These are phyloP conservation scores for Orchestia grillus DNA, from an alignment of 1,140 invertebrate genomes.

Conservation along the genomic window DNA sequence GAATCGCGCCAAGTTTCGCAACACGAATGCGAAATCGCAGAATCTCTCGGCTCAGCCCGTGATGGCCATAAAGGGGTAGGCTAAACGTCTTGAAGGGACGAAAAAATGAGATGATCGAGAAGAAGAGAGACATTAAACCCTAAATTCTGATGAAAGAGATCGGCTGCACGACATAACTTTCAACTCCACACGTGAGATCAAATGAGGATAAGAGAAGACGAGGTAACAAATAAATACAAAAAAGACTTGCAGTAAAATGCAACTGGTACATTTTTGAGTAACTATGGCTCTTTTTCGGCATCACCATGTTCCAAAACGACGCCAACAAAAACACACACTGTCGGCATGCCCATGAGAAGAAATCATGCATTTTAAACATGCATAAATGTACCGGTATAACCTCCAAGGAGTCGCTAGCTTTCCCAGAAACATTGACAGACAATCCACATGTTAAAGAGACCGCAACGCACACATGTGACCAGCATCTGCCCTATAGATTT, in stretches of 20 bases:
- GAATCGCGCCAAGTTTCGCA: background rate
- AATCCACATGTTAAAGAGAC: background rate
- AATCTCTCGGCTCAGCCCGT: background rate
- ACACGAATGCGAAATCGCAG: background rate
- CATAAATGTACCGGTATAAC: too few relatives aligned
- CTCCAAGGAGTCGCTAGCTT: too few relatives aligned
- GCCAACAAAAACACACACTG: background rate
- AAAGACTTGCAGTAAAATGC: too few relatives aligned
- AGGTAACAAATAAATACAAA: too few relatives aligned
- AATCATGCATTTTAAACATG: background rate
- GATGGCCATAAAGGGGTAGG: background rate
- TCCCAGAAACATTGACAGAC: background rate
- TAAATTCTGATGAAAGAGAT: background rate
- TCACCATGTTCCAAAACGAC: background rate
- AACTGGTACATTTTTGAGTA: too few relatives aligned
- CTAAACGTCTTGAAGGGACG: background rate
- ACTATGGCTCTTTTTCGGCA: background rate
- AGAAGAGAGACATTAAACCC: too few relatives aligned
- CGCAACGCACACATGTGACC: background rate
- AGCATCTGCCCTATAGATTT: background rate
- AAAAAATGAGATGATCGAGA: background rate
- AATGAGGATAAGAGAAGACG: background rate
- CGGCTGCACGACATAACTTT: background rate
- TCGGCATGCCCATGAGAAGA: background rate
- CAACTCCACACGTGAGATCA: background rate